phyloP scores from a whole-genome alignment of 2,888 invertebrate genomes.

The Spodoptera picta region DNA sequence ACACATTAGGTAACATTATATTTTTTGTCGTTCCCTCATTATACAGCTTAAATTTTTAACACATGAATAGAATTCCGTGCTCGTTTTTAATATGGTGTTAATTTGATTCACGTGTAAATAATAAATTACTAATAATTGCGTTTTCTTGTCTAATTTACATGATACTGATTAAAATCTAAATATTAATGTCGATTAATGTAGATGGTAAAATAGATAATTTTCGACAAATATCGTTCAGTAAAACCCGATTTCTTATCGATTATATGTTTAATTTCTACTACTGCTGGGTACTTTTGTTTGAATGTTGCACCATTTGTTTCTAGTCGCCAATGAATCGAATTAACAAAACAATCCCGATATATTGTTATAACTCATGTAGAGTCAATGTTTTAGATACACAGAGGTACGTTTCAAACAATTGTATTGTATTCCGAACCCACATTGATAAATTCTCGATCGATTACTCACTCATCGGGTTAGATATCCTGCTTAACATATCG shows the following conservation, averaged over 20 bases:
- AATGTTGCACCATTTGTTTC: not conserved
- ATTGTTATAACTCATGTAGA: constrained; percentile 3
- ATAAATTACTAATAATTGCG: constrained; percentile 10
- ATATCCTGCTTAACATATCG: constrained; percentile 28
- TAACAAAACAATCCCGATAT: not conserved
- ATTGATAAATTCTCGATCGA: constrained; percentile 50
- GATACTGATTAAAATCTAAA: constrained; percentile 4
- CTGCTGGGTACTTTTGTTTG: not conserved
- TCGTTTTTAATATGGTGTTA: constrained; percentile 16
- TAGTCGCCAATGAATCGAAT: constrained; percentile 1
- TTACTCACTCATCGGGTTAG: constrained; percentile 46
- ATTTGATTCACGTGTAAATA: constrained; percentile 18
- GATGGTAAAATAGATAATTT: too few relatives aligned
- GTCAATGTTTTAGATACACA: constrained; percentile 3
- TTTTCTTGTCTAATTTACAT: constrained; percentile 4
- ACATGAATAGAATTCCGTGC: constrained; percentile 5
- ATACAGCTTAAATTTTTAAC: too few relatives aligned
- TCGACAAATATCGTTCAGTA: too few relatives aligned
- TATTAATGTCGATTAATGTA: not conserved
- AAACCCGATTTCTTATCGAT: too few relatives aligned
- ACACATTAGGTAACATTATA: too few relatives aligned
- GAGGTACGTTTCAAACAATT: not conserved
- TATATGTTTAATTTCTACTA: not conserved
- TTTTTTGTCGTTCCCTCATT: too few relatives aligned
- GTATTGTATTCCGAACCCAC: constrained; percentile 24